phyloP scores from a whole-genome alignment of 1,140 invertebrate species.

The Monochamus saltuarius region DNA sequence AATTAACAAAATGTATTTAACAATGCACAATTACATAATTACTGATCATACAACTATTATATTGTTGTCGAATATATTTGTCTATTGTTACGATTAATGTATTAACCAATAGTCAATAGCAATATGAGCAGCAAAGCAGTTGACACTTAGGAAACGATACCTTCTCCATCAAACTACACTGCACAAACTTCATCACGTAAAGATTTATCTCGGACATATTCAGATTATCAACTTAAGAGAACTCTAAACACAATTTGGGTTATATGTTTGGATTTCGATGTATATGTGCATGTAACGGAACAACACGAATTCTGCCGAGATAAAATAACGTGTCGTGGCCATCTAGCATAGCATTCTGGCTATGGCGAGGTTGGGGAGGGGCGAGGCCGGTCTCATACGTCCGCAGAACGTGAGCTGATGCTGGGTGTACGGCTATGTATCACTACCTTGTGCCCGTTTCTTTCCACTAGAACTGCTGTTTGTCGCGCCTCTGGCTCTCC shows the following conservation, averaged over 20 bases:
- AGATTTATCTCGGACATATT: conserved; percentile 6
- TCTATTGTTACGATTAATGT: neutral
- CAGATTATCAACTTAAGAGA: neutral
- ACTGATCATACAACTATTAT: conserved; percentile 38
- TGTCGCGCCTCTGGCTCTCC: conserved; percentile 56
- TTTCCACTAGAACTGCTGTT: conserved; percentile 79
- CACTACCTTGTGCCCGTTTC: conserved; percentile 85
- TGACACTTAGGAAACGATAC: conserved; percentile 46
- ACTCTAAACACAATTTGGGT: too few relatives aligned
- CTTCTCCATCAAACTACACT: conserved; percentile 52
- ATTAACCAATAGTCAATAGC: conserved; percentile 2
- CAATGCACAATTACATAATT: conserved; percentile 9
- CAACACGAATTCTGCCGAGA: conserved; percentile 31
- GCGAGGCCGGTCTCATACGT: conserved; percentile 73
- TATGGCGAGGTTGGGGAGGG: conserved; percentile 55
- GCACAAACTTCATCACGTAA: conserved; percentile 44
- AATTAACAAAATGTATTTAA: conserved; percentile 14
- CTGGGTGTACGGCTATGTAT: conserved; percentile 83
- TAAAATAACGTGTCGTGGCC: conserved; percentile 29
- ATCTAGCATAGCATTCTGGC: conserved; percentile 28
- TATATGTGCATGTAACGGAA: conserved; percentile 21
- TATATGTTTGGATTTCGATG: conserved; percentile 27
- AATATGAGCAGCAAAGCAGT: conserved; percentile 47
- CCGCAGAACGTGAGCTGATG: conserved; percentile 74
- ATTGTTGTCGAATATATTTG: neutral